Conservation (phyloP, 1,140 invertebrate genomes). For the Caenorhabditis elegans region WBcel235 BX284602.5:8576001-8576500, state of each 20-base stretch:
- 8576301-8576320: background rate
- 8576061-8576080: background rate
- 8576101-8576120: slow-evolving; percentile 4
- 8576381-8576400: background rate
- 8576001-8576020: background rate
- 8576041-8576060: background rate
- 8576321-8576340: background rate
- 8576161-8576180: background rate
- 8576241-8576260: background rate
- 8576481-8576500: background rate
- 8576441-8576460: background rate
- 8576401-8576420: background rate
- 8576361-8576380: too few relatives aligned
- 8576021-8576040: background rate
- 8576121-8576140: background rate
- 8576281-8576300: background rate
- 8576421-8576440: background rate
- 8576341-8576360: background rate
- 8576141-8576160: background rate
- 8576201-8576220: background rate
- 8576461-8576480: background rate
- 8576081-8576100: background rate
- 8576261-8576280: background rate
- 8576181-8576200: background rate
- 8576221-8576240: background rate